These are phyloP conservation scores for Parasteatoda lunata DNA, from an alignment of 2,888 invertebrate species.

Conservation along the genomic window DNA sequence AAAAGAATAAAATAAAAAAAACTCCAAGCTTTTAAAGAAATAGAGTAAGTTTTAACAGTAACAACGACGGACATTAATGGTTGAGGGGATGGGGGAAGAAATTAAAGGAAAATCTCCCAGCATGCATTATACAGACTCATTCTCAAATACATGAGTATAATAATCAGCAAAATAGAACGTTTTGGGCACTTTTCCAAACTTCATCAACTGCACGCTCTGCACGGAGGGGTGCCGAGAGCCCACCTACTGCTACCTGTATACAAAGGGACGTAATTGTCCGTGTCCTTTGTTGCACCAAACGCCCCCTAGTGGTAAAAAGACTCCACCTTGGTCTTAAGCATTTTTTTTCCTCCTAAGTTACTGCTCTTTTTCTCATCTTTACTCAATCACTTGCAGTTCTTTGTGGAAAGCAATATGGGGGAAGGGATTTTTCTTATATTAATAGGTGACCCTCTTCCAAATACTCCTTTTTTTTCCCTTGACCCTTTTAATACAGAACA, in stretches of 20 bases:
- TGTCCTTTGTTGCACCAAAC: slow-evolving; percentile 51
- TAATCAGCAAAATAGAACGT: slow-evolving; percentile 41
- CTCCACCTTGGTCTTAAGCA: slow-evolving; percentile 54
- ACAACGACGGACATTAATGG: background rate
- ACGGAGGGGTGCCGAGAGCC: slow-evolving; percentile 50
- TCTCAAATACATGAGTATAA: slow-evolving; percentile 31
- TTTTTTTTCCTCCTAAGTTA: slow-evolving; percentile 25
- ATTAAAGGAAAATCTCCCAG: slow-evolving; percentile 47
- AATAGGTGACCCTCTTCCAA: slow-evolving; percentile 54
- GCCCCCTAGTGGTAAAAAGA: slow-evolving; percentile 37
- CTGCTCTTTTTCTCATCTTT: slow-evolving; percentile 42
- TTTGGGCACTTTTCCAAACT: slow-evolving; percentile 60
- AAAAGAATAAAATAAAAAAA: background rate
- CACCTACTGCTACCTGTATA: slow-evolving; percentile 66
- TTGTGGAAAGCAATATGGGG: slow-evolving; percentile 43
- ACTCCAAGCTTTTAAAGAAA: slow-evolving; percentile 19
- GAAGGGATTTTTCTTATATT: slow-evolving; percentile 10
- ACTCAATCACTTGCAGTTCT: slow-evolving; percentile 33
- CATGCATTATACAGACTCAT: slow-evolving; percentile 44
- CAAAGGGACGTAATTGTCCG: slow-evolving; percentile 62
- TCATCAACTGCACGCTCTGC: slow-evolving; percentile 43
- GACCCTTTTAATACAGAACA: slow-evolving; percentile 45
- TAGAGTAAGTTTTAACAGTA: background rate
- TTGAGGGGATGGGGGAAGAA: slow-evolving; percentile 10
- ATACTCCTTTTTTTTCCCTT: slow-evolving; percentile 31